These are phyloP conservation scores for Trachurus trachurus DNA, from an alignment of 2,797 vertebrate genomes.

Conservation along the genomic window DNA sequence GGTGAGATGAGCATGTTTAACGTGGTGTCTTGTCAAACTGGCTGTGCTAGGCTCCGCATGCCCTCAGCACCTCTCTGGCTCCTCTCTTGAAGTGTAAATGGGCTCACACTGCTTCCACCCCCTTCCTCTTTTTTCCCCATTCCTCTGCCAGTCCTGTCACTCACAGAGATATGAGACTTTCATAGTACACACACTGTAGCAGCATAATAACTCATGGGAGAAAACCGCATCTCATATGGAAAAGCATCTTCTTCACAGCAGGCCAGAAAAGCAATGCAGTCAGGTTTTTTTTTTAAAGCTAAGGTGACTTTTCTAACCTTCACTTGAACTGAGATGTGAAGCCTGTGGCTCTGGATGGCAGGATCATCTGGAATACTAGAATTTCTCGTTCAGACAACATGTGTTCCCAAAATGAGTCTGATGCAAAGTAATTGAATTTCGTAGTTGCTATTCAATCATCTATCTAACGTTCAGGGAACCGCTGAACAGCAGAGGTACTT, in stretches of 20 bases:
- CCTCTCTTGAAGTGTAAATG: slow-evolving; percentile 88
- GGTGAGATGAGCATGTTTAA: slow-evolving; percentile 78
- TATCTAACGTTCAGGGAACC: slow-evolving; percentile 24
- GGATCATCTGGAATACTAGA: slow-evolving; percentile 13
- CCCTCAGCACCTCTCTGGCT: slow-evolving; percentile 74
- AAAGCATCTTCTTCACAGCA: slow-evolving; percentile 13
- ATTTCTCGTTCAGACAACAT: slow-evolving; percentile 35
- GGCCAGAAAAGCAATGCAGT: slow-evolving; percentile 27
- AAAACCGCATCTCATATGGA: slow-evolving; percentile 35
- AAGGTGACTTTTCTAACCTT: slow-evolving; percentile 36
- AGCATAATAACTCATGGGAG: slow-evolving; percentile 46
- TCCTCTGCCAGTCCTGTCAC: slow-evolving; percentile 67
- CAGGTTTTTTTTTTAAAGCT: neutral
- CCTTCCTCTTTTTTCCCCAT: slow-evolving; percentile 43
- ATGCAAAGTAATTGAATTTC: slow-evolving; percentile 57
- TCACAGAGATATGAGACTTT: slow-evolving; percentile 65
- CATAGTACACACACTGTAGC: slow-evolving; percentile 43
- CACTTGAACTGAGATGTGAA: slow-evolving; percentile 49
- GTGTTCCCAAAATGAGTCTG: slow-evolving; percentile 47
- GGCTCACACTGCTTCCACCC: slow-evolving; percentile 63
- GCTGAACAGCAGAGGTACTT: slow-evolving; percentile 49
- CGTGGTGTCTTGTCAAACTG: slow-evolving; percentile 67
- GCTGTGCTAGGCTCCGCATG: slow-evolving; percentile 68
- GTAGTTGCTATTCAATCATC: slow-evolving; percentile 53
- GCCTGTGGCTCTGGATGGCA: slow-evolving; percentile 6